A percentile compares a stretch with the other conserved stretches of the same genome.
Conservation (phyloP, 30 jellyfish, hydroid and myxozoan species). For the Chrysaora quinquecirrha region DNA sequence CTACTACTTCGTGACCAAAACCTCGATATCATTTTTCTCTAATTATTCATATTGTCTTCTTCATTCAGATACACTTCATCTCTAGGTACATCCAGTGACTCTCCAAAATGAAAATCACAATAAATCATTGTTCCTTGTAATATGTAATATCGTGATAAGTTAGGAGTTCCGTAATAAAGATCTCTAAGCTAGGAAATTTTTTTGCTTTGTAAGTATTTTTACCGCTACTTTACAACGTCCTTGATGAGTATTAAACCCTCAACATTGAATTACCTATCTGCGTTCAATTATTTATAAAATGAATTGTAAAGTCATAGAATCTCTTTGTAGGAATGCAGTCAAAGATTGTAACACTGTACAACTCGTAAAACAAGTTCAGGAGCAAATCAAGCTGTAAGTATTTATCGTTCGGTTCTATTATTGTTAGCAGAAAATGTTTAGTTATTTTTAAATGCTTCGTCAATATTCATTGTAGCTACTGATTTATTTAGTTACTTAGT, state of each 20-base stretch:
- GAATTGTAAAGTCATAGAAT: background rate
- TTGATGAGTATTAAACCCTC: background rate
- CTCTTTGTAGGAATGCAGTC: slow-evolving; percentile 24
- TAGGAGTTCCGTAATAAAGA: background rate
- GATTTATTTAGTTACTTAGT: slow-evolving; percentile 15
- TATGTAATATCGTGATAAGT: background rate
- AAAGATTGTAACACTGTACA: slow-evolving; percentile 33
- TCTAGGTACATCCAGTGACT: background rate
- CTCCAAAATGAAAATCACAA: background rate
- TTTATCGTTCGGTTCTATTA: background rate
- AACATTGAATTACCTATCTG: background rate
- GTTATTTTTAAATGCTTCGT: slow-evolving; percentile 2
- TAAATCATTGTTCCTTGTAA: background rate
- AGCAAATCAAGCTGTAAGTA: slow-evolving; percentile 37
- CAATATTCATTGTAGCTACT: slow-evolving; percentile 4
- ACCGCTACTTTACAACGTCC: slow-evolving; percentile 11
- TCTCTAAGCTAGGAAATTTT: background rate
- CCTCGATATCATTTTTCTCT: background rate
- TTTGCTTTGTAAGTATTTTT: background rate
- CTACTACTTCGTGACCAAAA: background rate
- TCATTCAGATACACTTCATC: background rate
- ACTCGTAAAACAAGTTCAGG: slow-evolving; percentile 33
- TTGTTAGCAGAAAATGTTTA: slow-evolving; percentile 6
- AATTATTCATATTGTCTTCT: background rate
- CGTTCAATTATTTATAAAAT: background rate